phyloP scores from a whole-genome alignment of 2,113 vertebrate genomes.

The Corythaeola cristata region DNA sequence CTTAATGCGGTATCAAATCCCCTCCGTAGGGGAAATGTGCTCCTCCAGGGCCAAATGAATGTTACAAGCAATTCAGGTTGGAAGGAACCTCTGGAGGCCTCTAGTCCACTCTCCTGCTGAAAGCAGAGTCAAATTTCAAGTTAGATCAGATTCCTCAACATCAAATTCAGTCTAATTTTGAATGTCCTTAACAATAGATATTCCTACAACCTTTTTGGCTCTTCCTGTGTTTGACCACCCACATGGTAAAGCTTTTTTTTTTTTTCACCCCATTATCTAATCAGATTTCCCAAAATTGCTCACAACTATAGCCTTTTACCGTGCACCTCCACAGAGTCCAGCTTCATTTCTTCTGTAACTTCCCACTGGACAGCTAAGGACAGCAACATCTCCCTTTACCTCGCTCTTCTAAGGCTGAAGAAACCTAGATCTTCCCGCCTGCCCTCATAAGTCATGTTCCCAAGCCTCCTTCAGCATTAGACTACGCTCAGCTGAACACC shows the following conservation, averaged over 20 bases:
- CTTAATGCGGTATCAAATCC: background rate
- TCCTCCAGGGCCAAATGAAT: background rate
- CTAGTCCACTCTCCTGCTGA: background rate
- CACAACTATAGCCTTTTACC: background rate
- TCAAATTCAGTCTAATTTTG: background rate
- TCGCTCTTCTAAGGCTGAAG: background rate
- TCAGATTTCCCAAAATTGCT: background rate
- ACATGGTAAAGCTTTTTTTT: background rate
- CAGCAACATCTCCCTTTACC: background rate
- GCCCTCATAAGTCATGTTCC: accelerated
- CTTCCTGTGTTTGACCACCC: background rate
- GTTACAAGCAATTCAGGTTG: background rate
- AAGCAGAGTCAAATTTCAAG: background rate
- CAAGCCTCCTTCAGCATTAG: background rate
- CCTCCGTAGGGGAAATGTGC: accelerated
- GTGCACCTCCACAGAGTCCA: accelerated
- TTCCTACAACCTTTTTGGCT: background rate
- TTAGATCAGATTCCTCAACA: background rate
- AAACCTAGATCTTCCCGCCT: background rate
- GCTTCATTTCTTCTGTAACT: background rate
- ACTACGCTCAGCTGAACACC: background rate
- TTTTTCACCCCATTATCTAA: background rate
- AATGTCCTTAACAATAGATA: background rate
- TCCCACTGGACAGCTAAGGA: background rate
- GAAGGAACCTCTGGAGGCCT: background rate